Percentiles rank a stretch among this genome's conserved stretches.
These are phyloP conservation scores for Ophion ventricosus DNA, from an alignment of 2,888 invertebrate genomes.

Conservation along the genomic window DNA sequence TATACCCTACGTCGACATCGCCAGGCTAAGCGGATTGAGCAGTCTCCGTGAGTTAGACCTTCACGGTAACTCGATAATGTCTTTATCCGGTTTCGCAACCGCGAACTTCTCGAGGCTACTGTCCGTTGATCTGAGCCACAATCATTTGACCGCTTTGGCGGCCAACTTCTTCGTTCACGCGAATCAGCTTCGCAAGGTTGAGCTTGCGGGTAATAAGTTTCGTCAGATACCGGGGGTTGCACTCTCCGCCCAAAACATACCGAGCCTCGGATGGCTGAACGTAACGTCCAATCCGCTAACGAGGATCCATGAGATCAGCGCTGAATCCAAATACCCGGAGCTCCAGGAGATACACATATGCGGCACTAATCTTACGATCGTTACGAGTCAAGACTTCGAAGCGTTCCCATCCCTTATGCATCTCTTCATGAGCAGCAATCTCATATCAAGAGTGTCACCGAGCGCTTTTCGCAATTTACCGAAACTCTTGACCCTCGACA, in stretches of 20 bases:
- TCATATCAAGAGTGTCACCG: conserved; percentile 91
- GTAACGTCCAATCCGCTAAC: conserved; percentile 92
- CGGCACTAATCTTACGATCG: conserved; percentile 91
- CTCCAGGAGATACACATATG: conserved; percentile 92
- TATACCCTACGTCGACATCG: conserved; percentile 89
- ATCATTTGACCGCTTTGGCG: conserved; percentile 90
- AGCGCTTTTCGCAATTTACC: conserved; percentile 92
- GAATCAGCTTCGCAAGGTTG: conserved; percentile 88
- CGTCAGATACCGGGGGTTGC: conserved; percentile 91
- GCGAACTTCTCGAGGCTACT: conserved; percentile 90
- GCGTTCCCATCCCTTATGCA: conserved; percentile 91
- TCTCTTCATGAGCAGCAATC: conserved; percentile 89
- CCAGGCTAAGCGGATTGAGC: conserved; percentile 90
- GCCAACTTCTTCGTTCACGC: conserved; percentile 92
- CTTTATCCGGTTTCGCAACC: conserved; percentile 90
- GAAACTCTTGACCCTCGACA: conserved; percentile 90
- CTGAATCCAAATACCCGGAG: conserved; percentile 88
- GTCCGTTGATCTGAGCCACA: conserved; percentile 90
- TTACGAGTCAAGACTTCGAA: conserved; percentile 94
- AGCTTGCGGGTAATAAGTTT: conserved; percentile 91
- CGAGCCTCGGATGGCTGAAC: conserved; percentile 90
- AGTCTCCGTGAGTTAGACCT: conserved; percentile 90
- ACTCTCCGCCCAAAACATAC: conserved; percentile 89
- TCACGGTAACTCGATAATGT: conserved; percentile 89
- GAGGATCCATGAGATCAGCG: conserved; percentile 89